Evolutionary conservation across 37 sponge, comb jelly and placozoan species (phyloP).

Genomic region (Tethya wilhelma): DNA sequence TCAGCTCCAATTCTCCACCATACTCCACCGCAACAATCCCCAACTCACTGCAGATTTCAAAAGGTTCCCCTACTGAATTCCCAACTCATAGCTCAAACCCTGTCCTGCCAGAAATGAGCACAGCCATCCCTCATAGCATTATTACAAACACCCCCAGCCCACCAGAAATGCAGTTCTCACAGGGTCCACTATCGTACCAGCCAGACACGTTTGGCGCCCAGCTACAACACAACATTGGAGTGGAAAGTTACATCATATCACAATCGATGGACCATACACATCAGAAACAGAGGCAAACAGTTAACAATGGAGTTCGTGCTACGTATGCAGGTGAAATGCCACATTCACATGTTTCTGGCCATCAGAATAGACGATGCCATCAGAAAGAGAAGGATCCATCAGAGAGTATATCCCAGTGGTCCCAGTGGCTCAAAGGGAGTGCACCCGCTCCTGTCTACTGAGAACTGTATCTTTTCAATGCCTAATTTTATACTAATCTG

Average conservation of each 20-base stretch:
- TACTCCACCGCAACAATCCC: neutral
- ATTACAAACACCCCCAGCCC: no score
- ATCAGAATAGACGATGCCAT: neutral
- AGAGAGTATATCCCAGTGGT: slow-evolving; percentile 39
- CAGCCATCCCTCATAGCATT: no score
- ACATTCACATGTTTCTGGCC: neutral
- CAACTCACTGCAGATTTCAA: neutral
- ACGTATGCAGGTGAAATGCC: slow-evolving; percentile 7
- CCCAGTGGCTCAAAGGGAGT: slow-evolving; percentile 49
- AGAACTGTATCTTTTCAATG: neutral
- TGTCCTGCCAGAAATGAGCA: no score
- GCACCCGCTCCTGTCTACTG: slow-evolving; percentile 50
- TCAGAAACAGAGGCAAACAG: no score
- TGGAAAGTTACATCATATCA: no score
- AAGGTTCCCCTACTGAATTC: no score
- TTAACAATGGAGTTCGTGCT: slow-evolving; percentile 1
- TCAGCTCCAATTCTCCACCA: slow-evolving; percentile 7
- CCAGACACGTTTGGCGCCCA: no score
- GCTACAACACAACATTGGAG: no score
- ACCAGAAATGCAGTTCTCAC: no score
- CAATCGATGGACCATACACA: no score
- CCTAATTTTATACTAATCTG: neutral
- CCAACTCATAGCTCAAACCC: no score
- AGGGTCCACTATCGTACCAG: no score
- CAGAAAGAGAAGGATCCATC: slow-evolving; percentile 3